Evolutionary conservation across 2,797 vertebrate genomes (phyloP).

Genomic region (Ispidina picta): DNA sequence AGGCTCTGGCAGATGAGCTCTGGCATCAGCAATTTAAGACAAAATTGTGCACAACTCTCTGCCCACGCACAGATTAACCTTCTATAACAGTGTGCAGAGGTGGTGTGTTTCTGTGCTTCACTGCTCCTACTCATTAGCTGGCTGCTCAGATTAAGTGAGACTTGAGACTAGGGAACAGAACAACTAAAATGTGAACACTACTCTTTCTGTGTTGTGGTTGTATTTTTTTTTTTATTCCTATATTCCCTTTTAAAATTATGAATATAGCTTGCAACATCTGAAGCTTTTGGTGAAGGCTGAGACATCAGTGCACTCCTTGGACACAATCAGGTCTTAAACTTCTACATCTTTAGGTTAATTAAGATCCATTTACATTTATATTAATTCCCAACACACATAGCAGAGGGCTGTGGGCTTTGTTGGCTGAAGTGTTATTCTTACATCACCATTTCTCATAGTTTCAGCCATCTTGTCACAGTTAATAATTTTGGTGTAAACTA

Average conservation of each 20-base stretch:
- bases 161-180: background rate
- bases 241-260: background rate
- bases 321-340: background rate
- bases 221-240: background rate
- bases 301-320: background rate
- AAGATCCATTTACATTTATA: background rate
- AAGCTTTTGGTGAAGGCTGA: background rate
- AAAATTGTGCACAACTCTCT: background rate
- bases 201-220: background rate
- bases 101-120: background rate
- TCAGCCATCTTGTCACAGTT: background rate
- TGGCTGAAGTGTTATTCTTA: background rate
- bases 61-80: constrained; percentile 1
- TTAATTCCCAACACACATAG: background rate
- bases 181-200: background rate
- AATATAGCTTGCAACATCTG: background rate
- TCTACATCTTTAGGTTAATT: background rate
- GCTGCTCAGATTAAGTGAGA: background rate
- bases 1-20: constrained; percentile 14
- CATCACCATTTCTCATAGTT: background rate
- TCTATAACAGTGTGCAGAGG: background rate
- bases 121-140: background rate
- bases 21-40: constrained; percentile 14
- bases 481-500: background rate
- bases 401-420: background rate